Conservation (phyloP, 2,113 vertebrate species). For the Thamnaconus septentrionalis region DNA sequence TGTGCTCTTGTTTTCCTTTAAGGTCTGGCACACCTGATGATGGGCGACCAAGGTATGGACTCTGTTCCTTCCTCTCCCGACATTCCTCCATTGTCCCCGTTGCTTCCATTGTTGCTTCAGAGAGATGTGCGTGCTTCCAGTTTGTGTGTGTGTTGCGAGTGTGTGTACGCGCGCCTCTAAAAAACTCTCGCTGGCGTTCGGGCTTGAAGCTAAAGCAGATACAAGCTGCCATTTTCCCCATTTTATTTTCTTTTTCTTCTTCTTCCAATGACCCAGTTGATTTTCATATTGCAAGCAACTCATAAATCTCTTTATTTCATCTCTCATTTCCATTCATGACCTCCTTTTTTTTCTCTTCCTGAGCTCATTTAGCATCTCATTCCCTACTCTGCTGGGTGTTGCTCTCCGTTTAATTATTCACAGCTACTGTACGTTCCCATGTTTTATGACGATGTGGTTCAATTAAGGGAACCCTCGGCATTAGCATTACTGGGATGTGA, state of each 20-base stretch:
- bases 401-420: conserved; percentile 56
- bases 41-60: conserved; percentile 99
- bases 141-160: conserved; percentile 41
- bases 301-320: conserved; percentile 1
- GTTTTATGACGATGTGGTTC: conserved; percentile 28
- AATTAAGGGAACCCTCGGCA: conserved; percentile 25
- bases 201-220: conserved; percentile 80
- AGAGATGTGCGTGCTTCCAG: conserved; percentile 72
- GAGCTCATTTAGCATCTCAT: conserved; percentile 39
- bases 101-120: conserved; percentile 3
- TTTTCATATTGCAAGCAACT: conserved; percentile 32
- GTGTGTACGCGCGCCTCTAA: no score
- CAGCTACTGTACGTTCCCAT: conserved; percentile 27
- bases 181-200: conserved; percentile 26
- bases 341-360: conserved; percentile 23
- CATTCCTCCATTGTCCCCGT: conserved; percentile 43
- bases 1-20: conserved; percentile 99
- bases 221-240: conserved; percentile 74
- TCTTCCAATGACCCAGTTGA: conserved; percentile 75
- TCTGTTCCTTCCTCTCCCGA: conserved; percentile 86
- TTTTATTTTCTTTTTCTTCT: no score
- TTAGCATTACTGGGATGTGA: conserved; percentile 33
- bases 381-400: conserved; percentile 30
- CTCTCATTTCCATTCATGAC: conserved; percentile 6
- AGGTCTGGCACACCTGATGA: conserved; percentile 99